These are phyloP conservation scores for Galeopterus variegatus DNA, from an alignment of 2,113 vertebrate genomes.

Conservation along the genomic window DNA sequence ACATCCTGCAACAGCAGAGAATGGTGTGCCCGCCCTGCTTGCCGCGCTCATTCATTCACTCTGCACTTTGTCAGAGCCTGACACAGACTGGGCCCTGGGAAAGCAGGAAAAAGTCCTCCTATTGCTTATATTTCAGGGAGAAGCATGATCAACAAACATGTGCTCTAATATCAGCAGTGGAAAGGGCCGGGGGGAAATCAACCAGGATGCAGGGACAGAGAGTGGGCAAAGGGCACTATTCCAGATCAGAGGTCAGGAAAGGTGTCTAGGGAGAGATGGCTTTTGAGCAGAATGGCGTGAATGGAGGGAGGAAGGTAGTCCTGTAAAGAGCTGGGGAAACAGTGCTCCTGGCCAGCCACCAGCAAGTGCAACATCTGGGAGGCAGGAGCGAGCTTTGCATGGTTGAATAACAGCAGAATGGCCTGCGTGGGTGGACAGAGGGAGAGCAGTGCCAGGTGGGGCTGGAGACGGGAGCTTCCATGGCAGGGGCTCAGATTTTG, in stretches of 20 bases:
- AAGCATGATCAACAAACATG: neutral
- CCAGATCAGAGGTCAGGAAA: neutral
- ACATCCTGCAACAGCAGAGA: neutral
- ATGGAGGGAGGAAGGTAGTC: neutral
- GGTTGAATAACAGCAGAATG: neutral
- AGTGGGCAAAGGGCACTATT: too few relatives aligned
- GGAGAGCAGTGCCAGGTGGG: neutral
- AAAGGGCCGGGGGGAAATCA: neutral
- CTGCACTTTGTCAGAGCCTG: neutral
- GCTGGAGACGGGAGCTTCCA: too few relatives aligned
- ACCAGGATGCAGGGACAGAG: neutral
- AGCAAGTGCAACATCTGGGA: neutral
- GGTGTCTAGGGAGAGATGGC: neutral
- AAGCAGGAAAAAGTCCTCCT: neutral
- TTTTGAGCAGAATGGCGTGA: neutral
- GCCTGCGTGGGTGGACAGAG: neutral
- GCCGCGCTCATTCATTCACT: neutral
- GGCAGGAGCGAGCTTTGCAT: too few relatives aligned
- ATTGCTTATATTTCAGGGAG: neutral
- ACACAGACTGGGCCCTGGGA: neutral
- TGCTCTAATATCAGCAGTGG: neutral
- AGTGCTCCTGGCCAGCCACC: neutral
- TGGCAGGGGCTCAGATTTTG: neutral
- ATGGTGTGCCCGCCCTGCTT: neutral
- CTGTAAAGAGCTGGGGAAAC: neutral